Percentiles rank a stretch among this genome's conserved stretches.
These are phyloP conservation scores for Xyrichtys novacula DNA, from an alignment of 2,797 vertebrate genomes.

Conservation along the genomic window DNA sequence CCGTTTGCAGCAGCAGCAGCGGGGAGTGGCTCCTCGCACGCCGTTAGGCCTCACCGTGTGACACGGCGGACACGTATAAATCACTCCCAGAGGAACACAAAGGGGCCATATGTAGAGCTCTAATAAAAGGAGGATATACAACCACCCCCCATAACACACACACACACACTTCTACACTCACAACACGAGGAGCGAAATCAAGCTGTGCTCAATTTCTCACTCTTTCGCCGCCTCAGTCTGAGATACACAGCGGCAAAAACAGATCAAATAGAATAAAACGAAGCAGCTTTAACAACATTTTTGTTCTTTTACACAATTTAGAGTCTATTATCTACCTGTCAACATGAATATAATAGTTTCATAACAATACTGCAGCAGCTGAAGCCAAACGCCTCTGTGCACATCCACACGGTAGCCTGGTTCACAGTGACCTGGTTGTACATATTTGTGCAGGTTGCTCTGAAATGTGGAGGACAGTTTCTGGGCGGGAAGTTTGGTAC, in stretches of 20 bases:
- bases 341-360: no score
- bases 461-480: neutral
- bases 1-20: slow-evolving; percentile 80
- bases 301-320: no score
- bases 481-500: slow-evolving; percentile 13
- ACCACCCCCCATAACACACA: neutral
- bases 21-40: slow-evolving; percentile 83
- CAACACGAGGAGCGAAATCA: neutral
- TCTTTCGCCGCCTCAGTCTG: neutral
- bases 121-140: neutral
- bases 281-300: no score
- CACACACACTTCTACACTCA: neutral
- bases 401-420: no score
- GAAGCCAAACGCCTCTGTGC: no score
- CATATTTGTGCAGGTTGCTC: neutral
- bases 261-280: no score
- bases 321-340: no score
- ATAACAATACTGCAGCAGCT: no score
- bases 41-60: slow-evolving; percentile 33
- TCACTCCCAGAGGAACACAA: slow-evolving; percentile 71
- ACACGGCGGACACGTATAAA: slow-evolving; percentile 70
- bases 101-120: slow-evolving; percentile 44
- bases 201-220: neutral
- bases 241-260: neutral
- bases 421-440: neutral